A percentile compares a stretch with the other conserved stretches of the same genome.
Evolutionary conservation across 2,113 vertebrate species (phyloP).

Genomic region (Labrus mixtus): DNA sequence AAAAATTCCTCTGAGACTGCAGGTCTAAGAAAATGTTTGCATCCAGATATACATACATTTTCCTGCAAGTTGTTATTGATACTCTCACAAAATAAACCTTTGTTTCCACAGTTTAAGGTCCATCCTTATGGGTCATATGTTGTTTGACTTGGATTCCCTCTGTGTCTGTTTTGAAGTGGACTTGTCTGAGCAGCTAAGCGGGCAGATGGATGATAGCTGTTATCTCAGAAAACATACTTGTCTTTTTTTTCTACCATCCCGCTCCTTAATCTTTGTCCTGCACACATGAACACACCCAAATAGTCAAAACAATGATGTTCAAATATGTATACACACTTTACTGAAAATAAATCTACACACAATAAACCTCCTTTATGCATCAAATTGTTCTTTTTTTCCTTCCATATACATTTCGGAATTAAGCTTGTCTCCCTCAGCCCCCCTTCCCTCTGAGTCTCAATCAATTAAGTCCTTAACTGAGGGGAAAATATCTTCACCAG

Average conservation of each 20-base stretch:
- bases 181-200: constrained; percentile 16
- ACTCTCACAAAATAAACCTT: not conserved
- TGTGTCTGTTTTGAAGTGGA: constrained; percentile 28
- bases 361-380: not conserved
- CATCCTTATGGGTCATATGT: not conserved
- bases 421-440: not conserved
- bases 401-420: not conserved
- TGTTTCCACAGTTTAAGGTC: not conserved
- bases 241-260: not conserved
- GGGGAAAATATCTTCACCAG: not conserved
- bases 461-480: not conserved
- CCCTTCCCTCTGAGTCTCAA: not conserved
- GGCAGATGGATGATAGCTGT: constrained; percentile 52
- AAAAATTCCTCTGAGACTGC: not conserved
- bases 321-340: not conserved
- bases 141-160: constrained; percentile 30
- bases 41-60: too few relatives aligned
- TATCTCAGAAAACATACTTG: constrained; percentile 44
- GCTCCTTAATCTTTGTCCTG: not conserved
- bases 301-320: not conserved
- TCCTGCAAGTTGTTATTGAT: not conserved
- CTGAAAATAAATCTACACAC: not conserved
- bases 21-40: not conserved
- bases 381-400: not conserved
- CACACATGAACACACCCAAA: too few relatives aligned